Base-by-base conservation (phyloP, 2,797 vertebrate genomes). In the Eulemur coronatus region DNA sequence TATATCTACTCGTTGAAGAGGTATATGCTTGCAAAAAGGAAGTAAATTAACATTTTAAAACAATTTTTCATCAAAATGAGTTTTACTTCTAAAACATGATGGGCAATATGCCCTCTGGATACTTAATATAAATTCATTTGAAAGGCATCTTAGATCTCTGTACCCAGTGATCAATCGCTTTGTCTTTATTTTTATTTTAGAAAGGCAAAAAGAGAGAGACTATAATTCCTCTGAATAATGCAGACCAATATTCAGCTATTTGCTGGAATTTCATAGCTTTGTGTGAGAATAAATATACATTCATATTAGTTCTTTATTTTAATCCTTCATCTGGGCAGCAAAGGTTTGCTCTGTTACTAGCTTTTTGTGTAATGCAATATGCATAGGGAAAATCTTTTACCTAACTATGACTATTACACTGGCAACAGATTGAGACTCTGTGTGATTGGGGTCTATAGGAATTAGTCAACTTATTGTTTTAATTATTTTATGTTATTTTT, bases 1-100 rank as follows among this genome's bases (percentile, higher is more conserved):
- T 88, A 75, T 72, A 97, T 89, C 70, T 80, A 87, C 67, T 96
- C 20, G 89, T 80, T 89, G 79, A 95, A 91, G 75, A 93, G 82
- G 82, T 95, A 30, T 75, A 35, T 93, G 15, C 13, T 96, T 91
- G 43, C 75, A 78, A 70, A 87, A 93, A 82, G 22, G 11, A 93
- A 96, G 72, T 89, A 91, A 94, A 89, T 95, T 92, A 95, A 93
- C 61, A 69, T 89, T 92, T 96, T 84, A 82, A 92, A 89, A 94
- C 52, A 89, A 80, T 91, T 93, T 96, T 96, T 97, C 89, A 96
- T 88, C 52, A 89, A 92, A 91, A 96, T 97, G 82, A 78, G 57
- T 57, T 89, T 88, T 89, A 91, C 78, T 91, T 95, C 79, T 93
- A 90, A 93, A 95, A 97, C 73, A 61, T 67, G 33, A 76, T 91